These are phyloP conservation scores for Selene dorsalis DNA, from an alignment of 2,797 vertebrate genomes.

Conservation along the genomic window DNA sequence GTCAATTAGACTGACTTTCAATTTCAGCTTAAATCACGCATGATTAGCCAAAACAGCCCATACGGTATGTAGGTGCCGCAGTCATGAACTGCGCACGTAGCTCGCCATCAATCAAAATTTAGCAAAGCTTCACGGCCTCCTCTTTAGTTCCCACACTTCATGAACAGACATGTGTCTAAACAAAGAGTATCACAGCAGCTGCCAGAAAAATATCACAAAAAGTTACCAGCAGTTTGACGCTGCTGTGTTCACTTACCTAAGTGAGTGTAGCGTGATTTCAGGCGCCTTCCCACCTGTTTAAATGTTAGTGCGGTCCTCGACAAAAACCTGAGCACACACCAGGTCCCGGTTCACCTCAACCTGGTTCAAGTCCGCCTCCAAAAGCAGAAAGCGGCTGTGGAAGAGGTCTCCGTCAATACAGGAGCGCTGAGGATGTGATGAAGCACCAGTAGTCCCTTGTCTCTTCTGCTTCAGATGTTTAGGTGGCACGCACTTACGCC, in stretches of 20 bases:
- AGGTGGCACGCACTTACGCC: conserved; percentile 40
- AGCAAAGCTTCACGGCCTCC: conserved; percentile 5
- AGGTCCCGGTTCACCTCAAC: conserved; percentile 20
- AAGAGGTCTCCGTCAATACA: neutral
- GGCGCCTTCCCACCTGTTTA: conserved; percentile 58
- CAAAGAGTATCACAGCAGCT: neutral
- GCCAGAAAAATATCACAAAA: neutral
- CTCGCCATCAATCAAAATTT: conserved; percentile 35
- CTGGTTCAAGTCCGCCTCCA: neutral
- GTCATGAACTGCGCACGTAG: conserved; percentile 3
- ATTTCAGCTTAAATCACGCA: conserved; percentile 33
- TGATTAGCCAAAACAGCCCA: conserved; percentile 29
- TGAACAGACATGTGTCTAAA: neutral
- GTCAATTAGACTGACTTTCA: conserved; percentile 24
- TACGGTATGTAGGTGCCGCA: neutral
- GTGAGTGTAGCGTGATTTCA: conserved; percentile 25
- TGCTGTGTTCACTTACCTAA: conserved; percentile 54
- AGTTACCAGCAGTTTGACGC: neutral
- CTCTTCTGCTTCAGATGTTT: neutral
- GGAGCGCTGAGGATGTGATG: neutral
- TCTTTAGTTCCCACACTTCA: conserved; percentile 13
- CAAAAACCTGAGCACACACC: neutral
- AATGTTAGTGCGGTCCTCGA: conserved; percentile 17
- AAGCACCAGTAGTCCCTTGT: conserved; percentile 1
- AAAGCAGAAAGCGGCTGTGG: conserved; percentile 6